A percentile compares a stretch with the other conserved stretches of the same genome.
Evolutionary conservation across 1,140 invertebrate genomes (phyloP).

Genomic region (Prorops nasuta): DNA sequence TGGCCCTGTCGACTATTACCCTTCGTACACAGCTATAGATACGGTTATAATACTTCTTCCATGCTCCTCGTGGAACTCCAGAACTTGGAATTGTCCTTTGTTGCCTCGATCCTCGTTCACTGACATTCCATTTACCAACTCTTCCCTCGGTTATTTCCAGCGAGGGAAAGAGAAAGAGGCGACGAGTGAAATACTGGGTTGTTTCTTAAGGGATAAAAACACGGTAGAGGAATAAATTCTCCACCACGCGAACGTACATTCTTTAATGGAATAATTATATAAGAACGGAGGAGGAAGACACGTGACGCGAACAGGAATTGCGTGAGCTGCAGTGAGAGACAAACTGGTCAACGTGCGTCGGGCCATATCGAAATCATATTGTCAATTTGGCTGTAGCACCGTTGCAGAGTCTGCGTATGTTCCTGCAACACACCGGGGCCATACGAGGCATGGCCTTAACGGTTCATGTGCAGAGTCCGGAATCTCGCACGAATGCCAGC

Average conservation of each 20-base stretch:
- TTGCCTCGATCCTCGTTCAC: slow-evolving; percentile 10
- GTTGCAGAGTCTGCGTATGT: not conserved
- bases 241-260: too few species aligned
- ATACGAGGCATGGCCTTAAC: not conserved
- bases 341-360: too few species aligned
- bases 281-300: too few species aligned
- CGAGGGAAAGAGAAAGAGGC: not conserved
- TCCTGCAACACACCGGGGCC: not conserved
- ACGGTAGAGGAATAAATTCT: too few species aligned
- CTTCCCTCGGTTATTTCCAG: not conserved
- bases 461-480: slow-evolving; percentile 1
- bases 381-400: not conserved
- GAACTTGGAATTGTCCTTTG: slow-evolving; percentile 26
- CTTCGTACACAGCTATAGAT: slow-evolving; percentile 15
- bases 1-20: slow-evolving; percentile 31
- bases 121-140: too few species aligned
- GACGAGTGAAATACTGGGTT: too few species aligned
- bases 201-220: too few species aligned
- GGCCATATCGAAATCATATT: slow-evolving; percentile 6
- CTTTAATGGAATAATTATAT: too few species aligned
- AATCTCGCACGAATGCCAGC: slow-evolving; percentile 2
- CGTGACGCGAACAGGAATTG: too few species aligned
- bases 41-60: slow-evolving; percentile 32
- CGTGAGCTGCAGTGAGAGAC: too few species aligned
- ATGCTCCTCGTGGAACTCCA: slow-evolving; percentile 4